Conservation (phyloP, 1,140 invertebrate genomes). For the Sipha flava region DNA sequence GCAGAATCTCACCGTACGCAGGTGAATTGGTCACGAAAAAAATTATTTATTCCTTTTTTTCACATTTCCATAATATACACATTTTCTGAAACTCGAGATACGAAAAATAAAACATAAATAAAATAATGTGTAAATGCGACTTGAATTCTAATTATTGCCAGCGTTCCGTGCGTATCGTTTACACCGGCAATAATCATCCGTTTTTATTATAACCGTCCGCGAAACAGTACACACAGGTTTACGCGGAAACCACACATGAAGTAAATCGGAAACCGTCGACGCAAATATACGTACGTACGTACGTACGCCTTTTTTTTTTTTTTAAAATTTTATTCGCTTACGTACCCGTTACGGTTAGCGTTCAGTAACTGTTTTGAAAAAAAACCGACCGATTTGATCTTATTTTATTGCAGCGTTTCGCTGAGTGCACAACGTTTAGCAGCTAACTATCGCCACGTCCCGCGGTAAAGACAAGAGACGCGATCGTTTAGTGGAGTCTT, state of each 20-base stretch:
- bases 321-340: too few species aligned
- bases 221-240: neutral
- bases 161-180: neutral
- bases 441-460: too few species aligned
- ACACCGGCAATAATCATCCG: slow-evolving; percentile 12
- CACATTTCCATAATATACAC: slow-evolving; percentile 29
- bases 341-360: too few species aligned
- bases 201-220: slow-evolving; percentile 1
- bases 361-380: too few species aligned
- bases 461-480: too few species aligned
- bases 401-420: too few species aligned
- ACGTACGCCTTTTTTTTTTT: too few species aligned
- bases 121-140: neutral
- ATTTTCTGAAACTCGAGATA: slow-evolving; percentile 13
- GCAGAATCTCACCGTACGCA: slow-evolving; percentile 10
- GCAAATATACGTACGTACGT: neutral
- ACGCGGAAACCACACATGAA: too few species aligned
- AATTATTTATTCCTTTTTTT: slow-evolving; percentile 11
- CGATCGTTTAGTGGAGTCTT: too few species aligned
- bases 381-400: too few species aligned
- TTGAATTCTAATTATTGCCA: slow-evolving; percentile 26
- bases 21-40: slow-evolving; percentile 6
- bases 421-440: too few species aligned
- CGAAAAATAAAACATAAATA: neutral
- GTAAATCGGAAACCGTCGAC: too few species aligned